phyloP scores from a whole-genome alignment of 2,888 invertebrate species.

The Amphipoea oculea region DNA sequence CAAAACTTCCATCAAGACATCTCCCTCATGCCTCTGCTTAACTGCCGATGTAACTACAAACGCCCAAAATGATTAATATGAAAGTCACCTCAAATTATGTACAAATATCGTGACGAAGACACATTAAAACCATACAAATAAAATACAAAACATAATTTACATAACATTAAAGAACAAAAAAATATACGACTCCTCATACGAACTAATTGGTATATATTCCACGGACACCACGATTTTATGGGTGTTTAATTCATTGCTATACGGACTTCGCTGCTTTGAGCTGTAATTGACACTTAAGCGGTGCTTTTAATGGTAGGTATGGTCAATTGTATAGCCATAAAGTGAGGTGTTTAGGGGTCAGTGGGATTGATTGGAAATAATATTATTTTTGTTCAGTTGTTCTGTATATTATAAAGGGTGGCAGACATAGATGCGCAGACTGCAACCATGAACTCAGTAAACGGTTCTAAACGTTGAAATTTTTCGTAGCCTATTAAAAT shows the following conservation, averaged over 20 bases:
- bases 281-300: constrained; percentile 57
- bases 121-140: constrained; percentile 43
- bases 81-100: constrained; percentile 16
- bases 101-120: constrained; percentile 27
- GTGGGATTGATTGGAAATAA: constrained; percentile 22
- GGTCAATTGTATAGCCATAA: constrained; percentile 41
- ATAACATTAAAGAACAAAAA: constrained; percentile 58
- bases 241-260: constrained; percentile 63
- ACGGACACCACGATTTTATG: constrained; percentile 60
- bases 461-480: too few species aligned
- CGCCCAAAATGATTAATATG: background rate
- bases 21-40: too few species aligned
- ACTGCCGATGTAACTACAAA: background rate
- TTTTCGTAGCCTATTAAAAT: too few species aligned
- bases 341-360: constrained; percentile 39
- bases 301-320: constrained; percentile 42
- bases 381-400: background rate
- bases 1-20: background rate
- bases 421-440: too few species aligned
- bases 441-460: too few species aligned
- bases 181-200: constrained; percentile 45
- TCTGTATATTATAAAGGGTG: background rate
- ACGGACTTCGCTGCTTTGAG: constrained; percentile 41
- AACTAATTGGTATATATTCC: constrained; percentile 68
- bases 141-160: constrained; percentile 62